phyloP scores from a whole-genome alignment of 1,140 invertebrate species.

The Mizuhopecten yessoensis region DNA sequence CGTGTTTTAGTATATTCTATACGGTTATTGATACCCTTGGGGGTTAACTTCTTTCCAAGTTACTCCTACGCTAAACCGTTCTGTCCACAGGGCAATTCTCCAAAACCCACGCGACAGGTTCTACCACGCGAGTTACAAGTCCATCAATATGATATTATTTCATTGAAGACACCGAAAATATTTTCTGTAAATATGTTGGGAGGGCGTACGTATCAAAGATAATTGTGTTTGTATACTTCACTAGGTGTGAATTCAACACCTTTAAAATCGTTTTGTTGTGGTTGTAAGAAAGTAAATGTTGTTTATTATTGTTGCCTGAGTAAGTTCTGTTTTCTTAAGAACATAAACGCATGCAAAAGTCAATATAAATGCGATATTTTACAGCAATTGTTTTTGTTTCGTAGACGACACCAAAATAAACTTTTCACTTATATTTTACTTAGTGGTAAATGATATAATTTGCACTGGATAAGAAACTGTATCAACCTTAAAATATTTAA shows the following conservation, averaged over 20 bases:
- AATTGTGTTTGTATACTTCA: not conserved
- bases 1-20: not conserved
- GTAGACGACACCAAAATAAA: too few species aligned
- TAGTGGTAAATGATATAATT: too few species aligned
- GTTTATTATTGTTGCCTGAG: not conserved
- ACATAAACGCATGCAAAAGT: too few species aligned
- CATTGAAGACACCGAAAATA: constrained; percentile 26
- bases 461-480: too few species aligned
- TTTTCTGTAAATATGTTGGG: not conserved
- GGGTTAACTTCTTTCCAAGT: not conserved
- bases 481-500: too few species aligned
- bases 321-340: not conserved
- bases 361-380: too few species aligned
- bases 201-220: not conserved
- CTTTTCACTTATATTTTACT: too few species aligned
- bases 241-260: not conserved
- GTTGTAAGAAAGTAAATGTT: not conserved
- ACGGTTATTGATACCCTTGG: not conserved
- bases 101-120: constrained; percentile 12
- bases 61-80: not conserved
- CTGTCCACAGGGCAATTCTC: not conserved
- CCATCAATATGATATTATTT: not conserved
- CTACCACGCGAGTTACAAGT: not conserved
- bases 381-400: too few species aligned
- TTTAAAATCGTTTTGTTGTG: not conserved